Percentiles rank a stretch among this genome's conserved stretches.
Evolutionary conservation across 2,113 vertebrate species (phyloP).

Genomic region (Blennius ocellaris): DNA sequence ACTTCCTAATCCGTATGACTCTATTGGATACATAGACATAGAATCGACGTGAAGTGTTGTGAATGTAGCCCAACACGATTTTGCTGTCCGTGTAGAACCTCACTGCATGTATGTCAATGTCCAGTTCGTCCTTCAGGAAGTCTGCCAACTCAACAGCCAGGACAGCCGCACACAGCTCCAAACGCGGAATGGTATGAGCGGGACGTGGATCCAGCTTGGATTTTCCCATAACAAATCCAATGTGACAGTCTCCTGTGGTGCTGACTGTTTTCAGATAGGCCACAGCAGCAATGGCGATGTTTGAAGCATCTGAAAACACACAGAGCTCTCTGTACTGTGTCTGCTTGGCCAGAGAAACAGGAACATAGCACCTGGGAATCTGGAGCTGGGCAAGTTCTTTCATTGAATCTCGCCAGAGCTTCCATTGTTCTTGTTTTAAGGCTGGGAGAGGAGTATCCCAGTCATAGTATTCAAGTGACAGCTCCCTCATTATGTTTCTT

Average conservation of each 20-base stretch:
- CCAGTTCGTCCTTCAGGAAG: no score
- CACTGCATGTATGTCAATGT: no score
- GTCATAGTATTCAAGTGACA: constrained; percentile 10
- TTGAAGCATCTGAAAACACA: neutral
- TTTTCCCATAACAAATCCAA: neutral
- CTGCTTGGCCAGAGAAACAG: neutral
- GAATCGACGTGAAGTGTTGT: no score
- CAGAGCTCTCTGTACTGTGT: neutral
- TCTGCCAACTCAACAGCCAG: no score
- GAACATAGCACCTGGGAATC: neutral
- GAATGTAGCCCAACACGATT: no score
- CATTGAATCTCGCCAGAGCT: no score
- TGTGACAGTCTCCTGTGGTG: neutral
- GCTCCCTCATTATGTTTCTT: neutral
- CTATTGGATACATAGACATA: no score
- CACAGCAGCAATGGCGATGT: neutral
- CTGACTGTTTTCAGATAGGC: neutral
- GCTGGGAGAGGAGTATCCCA: constrained; percentile 6
- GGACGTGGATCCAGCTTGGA: neutral
- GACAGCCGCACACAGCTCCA: neutral
- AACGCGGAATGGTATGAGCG: neutral
- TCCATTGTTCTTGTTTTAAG: no score
- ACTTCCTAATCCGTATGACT: no score
- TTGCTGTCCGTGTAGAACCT: no score
- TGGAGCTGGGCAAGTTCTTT: neutral